These are phyloP conservation scores for Boulengeromyrus knoepffleri DNA, from an alignment of 2,113 vertebrate species.

Conservation along the genomic window DNA sequence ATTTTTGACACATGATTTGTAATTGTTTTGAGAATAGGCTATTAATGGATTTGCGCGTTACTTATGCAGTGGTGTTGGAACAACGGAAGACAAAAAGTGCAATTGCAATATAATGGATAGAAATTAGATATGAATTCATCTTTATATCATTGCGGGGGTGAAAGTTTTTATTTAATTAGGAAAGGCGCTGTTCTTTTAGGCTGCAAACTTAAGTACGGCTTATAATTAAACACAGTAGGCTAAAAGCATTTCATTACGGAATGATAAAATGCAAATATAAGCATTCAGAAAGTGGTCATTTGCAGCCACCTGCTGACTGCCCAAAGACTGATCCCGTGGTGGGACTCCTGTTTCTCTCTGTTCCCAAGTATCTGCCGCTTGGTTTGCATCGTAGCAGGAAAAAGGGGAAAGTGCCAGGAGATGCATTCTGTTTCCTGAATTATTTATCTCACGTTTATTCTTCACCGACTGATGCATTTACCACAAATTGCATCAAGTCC, in stretches of 20 bases:
- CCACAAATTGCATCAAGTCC: constrained; percentile 1
- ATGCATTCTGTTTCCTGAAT: neutral
- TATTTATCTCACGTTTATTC: constrained; percentile 8
- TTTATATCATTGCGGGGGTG: neutral
- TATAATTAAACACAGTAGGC: neutral
- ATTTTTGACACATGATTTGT: neutral
- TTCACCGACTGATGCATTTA: neutral
- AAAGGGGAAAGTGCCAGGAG: neutral
- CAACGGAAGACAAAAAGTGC: neutral
- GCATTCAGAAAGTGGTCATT: neutral
- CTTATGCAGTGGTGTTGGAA: neutral
- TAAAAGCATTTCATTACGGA: neutral
- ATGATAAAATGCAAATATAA: neutral
- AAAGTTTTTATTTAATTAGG: neutral
- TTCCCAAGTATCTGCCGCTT: neutral
- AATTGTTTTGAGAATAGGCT: neutral
- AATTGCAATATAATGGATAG: neutral
- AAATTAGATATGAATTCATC: neutral
- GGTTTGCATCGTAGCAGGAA: neutral
- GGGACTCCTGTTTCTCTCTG: neutral
- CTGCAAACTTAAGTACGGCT: neutral
- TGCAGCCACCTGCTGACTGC: constrained; percentile 1
- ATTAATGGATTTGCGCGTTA: neutral
- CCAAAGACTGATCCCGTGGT: neutral
- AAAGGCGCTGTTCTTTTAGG: neutral